These are phyloP conservation scores for Drosophila peninsularis DNA, from an alignment of 2,888 invertebrate genomes.

Conservation along the genomic window DNA sequence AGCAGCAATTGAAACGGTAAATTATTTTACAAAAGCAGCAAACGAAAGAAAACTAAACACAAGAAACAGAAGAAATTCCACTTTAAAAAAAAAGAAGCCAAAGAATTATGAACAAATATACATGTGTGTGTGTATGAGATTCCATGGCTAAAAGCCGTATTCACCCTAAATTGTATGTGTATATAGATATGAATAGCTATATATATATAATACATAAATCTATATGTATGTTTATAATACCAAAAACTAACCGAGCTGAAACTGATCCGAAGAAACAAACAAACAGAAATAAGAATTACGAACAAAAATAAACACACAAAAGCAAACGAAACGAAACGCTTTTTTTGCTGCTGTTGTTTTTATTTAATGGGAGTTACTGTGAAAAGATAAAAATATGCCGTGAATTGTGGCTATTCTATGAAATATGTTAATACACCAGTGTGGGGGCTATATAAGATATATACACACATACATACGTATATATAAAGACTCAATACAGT, in stretches of 20 bases:
- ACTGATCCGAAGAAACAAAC: conserved; percentile 27
- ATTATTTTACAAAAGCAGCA: conserved; percentile 73
- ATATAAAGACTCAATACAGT: background rate
- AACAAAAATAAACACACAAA: conserved; percentile 38
- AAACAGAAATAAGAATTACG: conserved; percentile 16
- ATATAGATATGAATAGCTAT: background rate
- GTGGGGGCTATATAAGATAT: conserved; percentile 1
- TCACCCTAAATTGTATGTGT: background rate
- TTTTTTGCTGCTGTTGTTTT: conserved; percentile 32
- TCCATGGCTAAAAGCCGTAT: conserved; percentile 36
- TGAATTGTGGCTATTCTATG: conserved; percentile 57
- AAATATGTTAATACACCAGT: conserved; percentile 53
- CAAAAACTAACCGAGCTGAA: conserved; percentile 42
- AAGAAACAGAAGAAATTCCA: conserved; percentile 53
- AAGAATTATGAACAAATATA: no score
- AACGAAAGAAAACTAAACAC: conserved; percentile 55
- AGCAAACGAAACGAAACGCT: conserved; percentile 44
- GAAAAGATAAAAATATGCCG: conserved; percentile 46
- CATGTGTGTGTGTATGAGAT: conserved; percentile 20
- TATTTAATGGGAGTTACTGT: conserved; percentile 60
- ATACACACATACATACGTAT: background rate
- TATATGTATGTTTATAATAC: conserved; percentile 11
- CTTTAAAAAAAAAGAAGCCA: conserved; percentile 22
- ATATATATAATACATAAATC: background rate
- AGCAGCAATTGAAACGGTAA: conserved; percentile 80